Evolutionary conservation across 2,888 invertebrate genomes (phyloP).

Genomic region (Thecocarcelia acutangulata): DNA sequence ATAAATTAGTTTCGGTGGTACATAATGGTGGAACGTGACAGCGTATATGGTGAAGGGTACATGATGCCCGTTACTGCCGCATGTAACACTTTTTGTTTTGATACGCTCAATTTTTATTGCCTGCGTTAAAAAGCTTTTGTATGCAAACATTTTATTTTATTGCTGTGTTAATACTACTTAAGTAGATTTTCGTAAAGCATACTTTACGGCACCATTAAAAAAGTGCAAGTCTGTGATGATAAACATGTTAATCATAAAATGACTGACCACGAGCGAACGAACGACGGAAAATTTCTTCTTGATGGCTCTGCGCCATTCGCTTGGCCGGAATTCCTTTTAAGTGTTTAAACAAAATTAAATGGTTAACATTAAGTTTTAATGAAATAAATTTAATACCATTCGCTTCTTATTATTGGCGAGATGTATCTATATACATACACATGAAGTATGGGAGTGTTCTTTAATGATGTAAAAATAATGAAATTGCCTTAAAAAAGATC

Average conservation of each 20-base stretch:
- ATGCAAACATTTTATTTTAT: not conserved
- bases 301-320: not conserved
- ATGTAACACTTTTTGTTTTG: not conserved
- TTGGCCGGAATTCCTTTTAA: not conserved
- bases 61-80: not conserved
- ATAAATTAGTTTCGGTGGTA: no score
- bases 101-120: constrained; percentile 8
- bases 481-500: not conserved
- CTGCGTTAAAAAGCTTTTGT: constrained; percentile 3
- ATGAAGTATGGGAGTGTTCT: no score
- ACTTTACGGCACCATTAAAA: constrained; percentile 51
- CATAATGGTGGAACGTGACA: no score
- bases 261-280: not conserved
- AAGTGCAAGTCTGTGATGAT: constrained; percentile 19
- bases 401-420: not conserved
- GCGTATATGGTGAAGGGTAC: no score
- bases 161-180: no score
- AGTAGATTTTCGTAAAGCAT: constrained; percentile 41
- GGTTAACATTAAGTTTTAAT: not conserved
- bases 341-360: not conserved
- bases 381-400: not conserved
- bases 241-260: constrained; percentile 32
- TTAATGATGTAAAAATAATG: not conserved
- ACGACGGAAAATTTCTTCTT: no score
- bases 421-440: no score